Evolutionary conservation across 2,888 invertebrate species (phyloP).

Genomic region (Zhengitettix transpicula): DNA sequence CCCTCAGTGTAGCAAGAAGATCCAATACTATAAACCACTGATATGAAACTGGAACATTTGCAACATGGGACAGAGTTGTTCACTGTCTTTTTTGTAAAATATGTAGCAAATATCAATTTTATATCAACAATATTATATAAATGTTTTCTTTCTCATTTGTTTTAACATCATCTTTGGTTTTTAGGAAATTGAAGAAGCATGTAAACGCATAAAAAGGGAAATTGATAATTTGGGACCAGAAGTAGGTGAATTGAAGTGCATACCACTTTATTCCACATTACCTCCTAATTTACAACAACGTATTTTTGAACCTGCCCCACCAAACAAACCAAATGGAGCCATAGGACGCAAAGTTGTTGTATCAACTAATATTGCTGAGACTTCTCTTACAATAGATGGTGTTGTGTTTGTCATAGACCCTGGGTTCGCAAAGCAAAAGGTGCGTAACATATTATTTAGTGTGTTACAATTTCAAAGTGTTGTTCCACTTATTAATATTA

Average conservation of each 20-base stretch:
- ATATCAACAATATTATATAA: too few species aligned
- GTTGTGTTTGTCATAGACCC: slow-evolving; percentile 99
- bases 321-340: slow-evolving; percentile 73
- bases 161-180: slow-evolving; percentile 5
- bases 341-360: slow-evolving; percentile 90
- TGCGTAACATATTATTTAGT: slow-evolving; percentile 18
- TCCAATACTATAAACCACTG: too few species aligned
- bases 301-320: slow-evolving; percentile 94
- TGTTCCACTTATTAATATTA: neutral
- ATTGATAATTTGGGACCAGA: slow-evolving; percentile 92
- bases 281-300: slow-evolving; percentile 94
- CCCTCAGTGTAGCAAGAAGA: too few species aligned
- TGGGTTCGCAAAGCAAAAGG: slow-evolving; percentile 98
- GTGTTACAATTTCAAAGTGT: neutral
- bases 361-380: slow-evolving; percentile 98
- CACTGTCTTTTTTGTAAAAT: too few species aligned
- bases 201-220: slow-evolving; percentile 91
- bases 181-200: slow-evolving; percentile 93
- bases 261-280: slow-evolving; percentile 94
- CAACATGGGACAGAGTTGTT: too few species aligned
- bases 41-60: too few species aligned
- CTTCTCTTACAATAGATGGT: slow-evolving; percentile 95
- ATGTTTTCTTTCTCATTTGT: neutral
- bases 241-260: slow-evolving; percentile 93
- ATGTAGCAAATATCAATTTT: too few species aligned